A percentile compares a stretch with the other conserved stretches of the same genome.
These are phyloP conservation scores for Gastrophryne carolinensis DNA, from an alignment of 2,797 vertebrate species.

Conservation along the genomic window DNA sequence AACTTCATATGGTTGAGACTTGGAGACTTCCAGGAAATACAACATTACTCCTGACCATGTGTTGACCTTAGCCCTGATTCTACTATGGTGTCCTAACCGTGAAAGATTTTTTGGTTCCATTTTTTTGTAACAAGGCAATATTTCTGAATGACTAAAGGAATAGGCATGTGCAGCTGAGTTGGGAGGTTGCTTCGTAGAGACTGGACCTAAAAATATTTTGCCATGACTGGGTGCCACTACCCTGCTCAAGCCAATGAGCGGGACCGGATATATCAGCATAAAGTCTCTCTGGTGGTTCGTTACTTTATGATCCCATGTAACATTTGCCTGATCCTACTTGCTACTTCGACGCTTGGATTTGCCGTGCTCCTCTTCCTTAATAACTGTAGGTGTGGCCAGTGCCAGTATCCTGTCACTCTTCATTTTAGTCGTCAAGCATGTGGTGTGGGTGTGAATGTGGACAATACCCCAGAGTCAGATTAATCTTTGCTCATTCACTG, in stretches of 20 bases:
- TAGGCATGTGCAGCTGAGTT: slow-evolving; percentile 53
- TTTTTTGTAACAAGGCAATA: neutral
- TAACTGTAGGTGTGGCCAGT: slow-evolving; percentile 84
- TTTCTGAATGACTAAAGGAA: neutral
- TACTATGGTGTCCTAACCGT: slow-evolving; percentile 45
- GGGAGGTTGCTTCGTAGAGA: slow-evolving; percentile 21
- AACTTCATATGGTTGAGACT: slow-evolving; percentile 13
- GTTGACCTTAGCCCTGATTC: slow-evolving; percentile 3
- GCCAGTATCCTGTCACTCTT: slow-evolving; percentile 4
- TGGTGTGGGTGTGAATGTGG: slow-evolving; percentile 17
- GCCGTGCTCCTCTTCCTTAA: slow-evolving; percentile 95
- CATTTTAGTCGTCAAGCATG: slow-evolving; percentile 16
- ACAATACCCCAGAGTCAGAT: slow-evolving; percentile 18
- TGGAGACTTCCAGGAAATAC: neutral
- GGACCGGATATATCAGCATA: slow-evolving; percentile 87
- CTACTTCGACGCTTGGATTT: slow-evolving; percentile 88
- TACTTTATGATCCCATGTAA: slow-evolving; percentile 98
- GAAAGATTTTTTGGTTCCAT: neutral
- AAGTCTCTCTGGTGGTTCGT: slow-evolving; percentile 92
- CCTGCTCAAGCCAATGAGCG: slow-evolving; percentile 77
- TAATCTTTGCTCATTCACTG: slow-evolving; percentile 23
- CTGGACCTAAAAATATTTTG: slow-evolving; percentile 21
- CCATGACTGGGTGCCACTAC: slow-evolving; percentile 73
- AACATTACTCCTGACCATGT: slow-evolving; percentile 3
- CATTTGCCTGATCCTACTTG: slow-evolving; percentile 95